phyloP scores from a whole-genome alignment of 37 sponge, comb jelly and placozoan genomes.

The Oscarella lobularis region DNA sequence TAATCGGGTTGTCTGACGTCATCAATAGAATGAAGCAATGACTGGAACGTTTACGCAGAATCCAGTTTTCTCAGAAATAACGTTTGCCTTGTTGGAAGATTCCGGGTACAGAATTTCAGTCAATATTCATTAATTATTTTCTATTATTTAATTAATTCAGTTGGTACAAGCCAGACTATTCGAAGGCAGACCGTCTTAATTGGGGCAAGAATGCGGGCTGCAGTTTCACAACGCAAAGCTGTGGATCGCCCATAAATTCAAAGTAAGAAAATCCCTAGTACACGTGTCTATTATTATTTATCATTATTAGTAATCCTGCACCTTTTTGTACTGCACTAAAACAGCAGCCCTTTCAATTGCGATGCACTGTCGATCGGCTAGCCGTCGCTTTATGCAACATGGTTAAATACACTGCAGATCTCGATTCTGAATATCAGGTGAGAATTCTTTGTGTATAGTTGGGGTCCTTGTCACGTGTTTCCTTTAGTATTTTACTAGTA shows the following conservation, averaged over 20 bases:
- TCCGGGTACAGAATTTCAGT: conserved; percentile 31
- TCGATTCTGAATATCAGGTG: background rate
- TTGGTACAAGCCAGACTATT: conserved; percentile 55
- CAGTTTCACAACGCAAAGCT: conserved; percentile 29
- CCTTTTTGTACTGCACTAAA: background rate
- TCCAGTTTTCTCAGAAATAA: conserved; percentile 22
- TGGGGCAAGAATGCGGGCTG: conserved; percentile 47
- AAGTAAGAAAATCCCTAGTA: conserved; percentile 11
- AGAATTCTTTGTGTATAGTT: background rate
- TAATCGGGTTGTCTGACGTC: no score
- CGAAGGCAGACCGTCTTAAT: conserved; percentile 26
- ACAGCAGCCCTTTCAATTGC: background rate
- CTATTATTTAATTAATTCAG: conserved; percentile 8
- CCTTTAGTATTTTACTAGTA: background rate
- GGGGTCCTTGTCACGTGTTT: background rate
- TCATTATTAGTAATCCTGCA: no score
- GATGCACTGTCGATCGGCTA: background rate
- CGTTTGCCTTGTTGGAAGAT: conserved; percentile 53
- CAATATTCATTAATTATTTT: no score
- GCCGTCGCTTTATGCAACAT: background rate
- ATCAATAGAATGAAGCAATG: conserved; percentile 47
- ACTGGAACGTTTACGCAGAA: background rate
- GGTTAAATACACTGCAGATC: background rate
- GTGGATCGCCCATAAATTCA: conserved; percentile 5
- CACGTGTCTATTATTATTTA: no score